Conservation (phyloP, 2,113 vertebrate species). For the Theristicus caerulescens region DNA sequence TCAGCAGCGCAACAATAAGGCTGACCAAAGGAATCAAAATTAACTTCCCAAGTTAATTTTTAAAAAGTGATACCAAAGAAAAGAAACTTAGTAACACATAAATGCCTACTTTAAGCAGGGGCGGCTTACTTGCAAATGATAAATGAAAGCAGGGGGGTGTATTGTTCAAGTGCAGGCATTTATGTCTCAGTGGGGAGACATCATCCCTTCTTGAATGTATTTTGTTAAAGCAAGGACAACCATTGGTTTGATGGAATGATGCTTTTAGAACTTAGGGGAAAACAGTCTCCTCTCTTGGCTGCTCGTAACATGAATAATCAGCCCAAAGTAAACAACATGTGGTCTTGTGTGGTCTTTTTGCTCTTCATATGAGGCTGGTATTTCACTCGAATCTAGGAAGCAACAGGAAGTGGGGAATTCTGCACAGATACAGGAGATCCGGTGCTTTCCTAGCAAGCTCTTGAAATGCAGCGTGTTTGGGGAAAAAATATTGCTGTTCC, state of each 20-base stretch:
- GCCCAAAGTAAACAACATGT: conserved; percentile 51
- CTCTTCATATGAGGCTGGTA: not conserved
- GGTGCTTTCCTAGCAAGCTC: not conserved
- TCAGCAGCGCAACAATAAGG: accelerated
- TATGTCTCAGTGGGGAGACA: not conserved
- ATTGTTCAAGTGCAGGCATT: not conserved
- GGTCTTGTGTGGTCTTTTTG: conserved; percentile 48
- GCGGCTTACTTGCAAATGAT: not conserved
- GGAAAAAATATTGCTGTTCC: not conserved
- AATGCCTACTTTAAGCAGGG: not conserved
- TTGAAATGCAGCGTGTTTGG: not conserved
- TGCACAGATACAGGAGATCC: not conserved
- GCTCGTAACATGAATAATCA: not conserved
- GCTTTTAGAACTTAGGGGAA: not conserved
- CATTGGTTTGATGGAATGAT: not conserved
- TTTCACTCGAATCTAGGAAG: not conserved
- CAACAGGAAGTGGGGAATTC: not conserved
- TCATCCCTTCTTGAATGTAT: not conserved
- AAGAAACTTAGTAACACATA: not conserved
- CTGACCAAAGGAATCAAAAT: not conserved
- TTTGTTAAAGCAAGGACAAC: not conserved
- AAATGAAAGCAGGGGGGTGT: not conserved
- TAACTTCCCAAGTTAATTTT: not conserved
- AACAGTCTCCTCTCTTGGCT: conserved; percentile 9
- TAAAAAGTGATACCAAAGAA: not conserved